phyloP scores from a whole-genome alignment of 2,113 vertebrate genomes.

The Arenaria interpres region DNA sequence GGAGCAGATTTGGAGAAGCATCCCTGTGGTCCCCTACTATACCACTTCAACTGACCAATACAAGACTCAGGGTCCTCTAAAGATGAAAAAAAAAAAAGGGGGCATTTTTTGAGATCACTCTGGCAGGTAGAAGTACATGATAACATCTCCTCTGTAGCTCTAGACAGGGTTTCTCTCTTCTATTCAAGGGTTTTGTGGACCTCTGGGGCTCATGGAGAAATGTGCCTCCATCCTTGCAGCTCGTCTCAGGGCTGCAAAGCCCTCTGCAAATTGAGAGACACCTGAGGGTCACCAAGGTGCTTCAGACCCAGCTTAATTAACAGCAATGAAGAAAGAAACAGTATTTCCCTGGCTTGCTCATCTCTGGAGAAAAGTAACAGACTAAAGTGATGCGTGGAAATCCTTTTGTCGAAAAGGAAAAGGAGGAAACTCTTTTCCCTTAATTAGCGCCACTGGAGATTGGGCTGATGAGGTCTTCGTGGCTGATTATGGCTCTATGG shows the following conservation, averaged over 20 bases:
- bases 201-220: neutral
- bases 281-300: neutral
- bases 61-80: neutral
- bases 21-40: neutral
- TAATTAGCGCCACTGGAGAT: neutral
- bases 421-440: neutral
- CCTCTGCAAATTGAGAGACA: constrained; percentile 9
- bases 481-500: neutral
- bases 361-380: neutral
- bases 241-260: neutral
- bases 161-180: neutral
- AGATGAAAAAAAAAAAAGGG: neutral
- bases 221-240: neutral
- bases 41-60: neutral
- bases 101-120: neutral
- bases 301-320: constrained; percentile 30
- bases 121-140: neutral
- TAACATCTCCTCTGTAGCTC: neutral
- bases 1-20: neutral
- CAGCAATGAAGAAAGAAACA: neutral
- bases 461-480: neutral
- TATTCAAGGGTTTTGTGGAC: neutral
- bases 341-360: neutral
- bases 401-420: neutral
- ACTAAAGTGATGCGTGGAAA: constrained; percentile 6